Evolutionary conservation across 2,797 vertebrate species (phyloP).

Genomic region (Manis javanica): DNA sequence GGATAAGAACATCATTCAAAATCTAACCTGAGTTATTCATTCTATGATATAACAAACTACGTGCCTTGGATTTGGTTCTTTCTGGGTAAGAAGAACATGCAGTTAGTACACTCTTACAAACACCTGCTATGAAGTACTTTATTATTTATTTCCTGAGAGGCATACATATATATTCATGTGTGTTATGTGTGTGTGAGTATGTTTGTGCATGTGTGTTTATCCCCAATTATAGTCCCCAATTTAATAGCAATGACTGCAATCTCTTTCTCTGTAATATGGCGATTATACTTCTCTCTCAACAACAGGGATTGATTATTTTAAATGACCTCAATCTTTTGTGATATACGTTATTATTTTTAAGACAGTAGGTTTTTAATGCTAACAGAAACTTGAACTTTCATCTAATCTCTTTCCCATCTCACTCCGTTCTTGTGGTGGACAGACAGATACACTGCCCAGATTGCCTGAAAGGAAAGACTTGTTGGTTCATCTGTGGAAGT

Average conservation of each 20-base stretch:
- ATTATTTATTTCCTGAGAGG: not conserved
- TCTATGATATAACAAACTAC: conserved; percentile 15
- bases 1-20: not conserved
- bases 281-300: not conserved
- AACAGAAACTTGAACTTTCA: not conserved
- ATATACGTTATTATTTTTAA: not conserved
- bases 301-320: not conserved
- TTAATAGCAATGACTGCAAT: not conserved
- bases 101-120: not conserved
- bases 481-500: not conserved
- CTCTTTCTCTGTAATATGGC: not conserved
- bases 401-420: not conserved
- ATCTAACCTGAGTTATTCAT: not conserved
- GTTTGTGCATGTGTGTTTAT: not conserved
- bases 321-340: not conserved
- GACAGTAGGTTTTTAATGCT: not conserved
- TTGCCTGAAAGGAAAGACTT: not conserved
- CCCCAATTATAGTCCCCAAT: not conserved
- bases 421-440: not conserved
- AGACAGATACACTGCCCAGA: not conserved
- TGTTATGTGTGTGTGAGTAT: not conserved
- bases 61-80: not conserved
- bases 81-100: not conserved
- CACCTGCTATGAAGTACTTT: not conserved
- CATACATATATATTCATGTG: not conserved